These are phyloP conservation scores for Aeoliscus strigatus DNA, from an alignment of 2,797 vertebrate species.

Conservation along the genomic window DNA sequence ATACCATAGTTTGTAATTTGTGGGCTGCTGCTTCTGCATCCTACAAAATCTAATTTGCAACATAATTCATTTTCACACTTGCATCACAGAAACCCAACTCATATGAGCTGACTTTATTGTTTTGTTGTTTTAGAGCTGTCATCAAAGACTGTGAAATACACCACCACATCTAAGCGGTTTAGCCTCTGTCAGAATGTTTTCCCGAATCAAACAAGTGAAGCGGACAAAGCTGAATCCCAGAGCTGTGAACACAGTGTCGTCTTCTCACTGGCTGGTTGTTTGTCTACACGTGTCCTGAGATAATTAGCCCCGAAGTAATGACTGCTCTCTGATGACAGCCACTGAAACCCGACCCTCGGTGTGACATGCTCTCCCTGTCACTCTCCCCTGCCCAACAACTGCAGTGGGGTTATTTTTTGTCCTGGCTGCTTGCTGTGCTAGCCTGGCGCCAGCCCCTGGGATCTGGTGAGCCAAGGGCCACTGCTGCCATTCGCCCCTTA, in stretches of 20 bases:
- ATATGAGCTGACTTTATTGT: too few species aligned
- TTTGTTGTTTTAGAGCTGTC: too few species aligned
- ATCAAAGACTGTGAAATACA: too few species aligned
- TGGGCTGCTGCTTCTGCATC: too few species aligned
- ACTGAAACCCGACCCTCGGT: constrained; percentile 65
- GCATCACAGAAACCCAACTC: too few species aligned
- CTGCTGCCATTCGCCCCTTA: constrained; percentile 66
- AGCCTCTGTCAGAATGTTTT: too few species aligned
- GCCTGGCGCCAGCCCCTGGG: constrained; percentile 77
- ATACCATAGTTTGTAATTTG: not conserved
- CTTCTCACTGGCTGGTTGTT: constrained; percentile 68
- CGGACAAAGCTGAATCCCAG: constrained; percentile 5
- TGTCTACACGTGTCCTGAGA: constrained; percentile 74
- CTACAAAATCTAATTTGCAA: too few species aligned
- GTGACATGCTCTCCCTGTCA: constrained; percentile 72
- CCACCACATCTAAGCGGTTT: too few species aligned
- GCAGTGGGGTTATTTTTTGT: constrained; percentile 74
- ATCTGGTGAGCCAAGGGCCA: constrained; percentile 63
- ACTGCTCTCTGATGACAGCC: constrained; percentile 81
- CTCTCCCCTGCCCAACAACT: constrained; percentile 78
- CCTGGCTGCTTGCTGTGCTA: constrained; percentile 61
- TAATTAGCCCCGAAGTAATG: constrained; percentile 85
- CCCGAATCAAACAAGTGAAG: too few species aligned
- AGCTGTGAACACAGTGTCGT: constrained; percentile 63
- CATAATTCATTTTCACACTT: too few species aligned